Conservation (phyloP, 2,797 vertebrate species). For the Ceryle rudis region DNA sequence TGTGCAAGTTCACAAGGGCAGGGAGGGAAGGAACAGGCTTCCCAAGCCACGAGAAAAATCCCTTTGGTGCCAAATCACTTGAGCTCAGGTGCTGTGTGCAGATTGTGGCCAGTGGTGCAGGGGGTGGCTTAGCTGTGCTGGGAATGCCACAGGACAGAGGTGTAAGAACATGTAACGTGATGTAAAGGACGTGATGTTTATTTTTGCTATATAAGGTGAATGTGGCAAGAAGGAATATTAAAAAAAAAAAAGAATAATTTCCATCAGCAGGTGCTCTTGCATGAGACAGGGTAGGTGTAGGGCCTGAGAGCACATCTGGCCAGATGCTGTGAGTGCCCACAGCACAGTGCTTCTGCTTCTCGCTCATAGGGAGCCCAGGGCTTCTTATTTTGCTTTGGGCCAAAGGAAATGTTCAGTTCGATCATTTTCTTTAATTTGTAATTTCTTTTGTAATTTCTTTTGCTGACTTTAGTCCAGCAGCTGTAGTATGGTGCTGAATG, state of each 20-base stretch:
- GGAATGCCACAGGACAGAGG: neutral
- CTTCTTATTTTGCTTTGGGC: neutral
- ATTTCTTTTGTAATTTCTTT: neutral
- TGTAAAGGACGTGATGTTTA: neutral
- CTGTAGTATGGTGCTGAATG: neutral
- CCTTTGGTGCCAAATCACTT: neutral
- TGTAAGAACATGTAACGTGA: fast-evolving
- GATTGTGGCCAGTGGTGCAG: neutral
- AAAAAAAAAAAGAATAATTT: neutral
- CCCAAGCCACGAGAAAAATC: neutral
- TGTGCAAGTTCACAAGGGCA: fast-evolving
- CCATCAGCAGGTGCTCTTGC: neutral
- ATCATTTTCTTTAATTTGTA: neutral
- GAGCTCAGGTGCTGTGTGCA: neutral
- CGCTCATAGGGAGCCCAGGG: neutral
- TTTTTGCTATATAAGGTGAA: neutral
- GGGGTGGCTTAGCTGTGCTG: neutral
- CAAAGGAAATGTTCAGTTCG: neutral
- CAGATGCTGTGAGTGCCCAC: neutral
- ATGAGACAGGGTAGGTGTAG: neutral
- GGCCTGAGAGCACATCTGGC: neutral
- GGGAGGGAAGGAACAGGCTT: neutral
- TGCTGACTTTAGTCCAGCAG: neutral
- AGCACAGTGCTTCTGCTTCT: neutral
- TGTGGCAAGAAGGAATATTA: neutral